Evolutionary conservation across 2,888 invertebrate genomes (phyloP).

Genomic region (Andrena bucephala): DNA sequence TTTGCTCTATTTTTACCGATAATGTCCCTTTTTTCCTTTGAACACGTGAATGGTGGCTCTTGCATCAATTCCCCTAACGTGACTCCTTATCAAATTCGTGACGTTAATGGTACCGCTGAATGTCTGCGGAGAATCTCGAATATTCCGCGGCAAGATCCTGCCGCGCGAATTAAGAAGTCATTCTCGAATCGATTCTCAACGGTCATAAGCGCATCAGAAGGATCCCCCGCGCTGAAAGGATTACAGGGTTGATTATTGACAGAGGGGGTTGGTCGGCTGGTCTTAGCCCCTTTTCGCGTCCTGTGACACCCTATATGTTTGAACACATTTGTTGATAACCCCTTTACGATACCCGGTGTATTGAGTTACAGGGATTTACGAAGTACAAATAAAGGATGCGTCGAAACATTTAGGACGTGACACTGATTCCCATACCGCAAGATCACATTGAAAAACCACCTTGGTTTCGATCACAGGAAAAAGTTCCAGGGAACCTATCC

Average conservation of each 20-base stretch:
- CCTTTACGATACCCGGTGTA: constrained; percentile 72
- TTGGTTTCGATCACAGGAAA: not conserved
- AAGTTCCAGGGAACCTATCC: not conserved
- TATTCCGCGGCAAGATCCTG: not conserved
- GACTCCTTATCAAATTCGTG: not conserved
- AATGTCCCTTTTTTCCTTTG: not conserved
- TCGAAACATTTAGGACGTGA: constrained; percentile 51
- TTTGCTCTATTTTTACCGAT: not conserved
- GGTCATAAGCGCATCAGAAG: constrained; percentile 78
- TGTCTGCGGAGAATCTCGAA: not conserved
- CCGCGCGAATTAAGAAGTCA: constrained; percentile 78
- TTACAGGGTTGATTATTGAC: constrained; percentile 80
- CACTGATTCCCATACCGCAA: constrained; percentile 48
- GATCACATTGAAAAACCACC: constrained; percentile 5
- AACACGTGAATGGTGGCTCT: not conserved
- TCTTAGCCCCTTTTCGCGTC: constrained; percentile 63
- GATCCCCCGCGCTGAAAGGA: constrained; percentile 79
- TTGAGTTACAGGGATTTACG: constrained; percentile 75
- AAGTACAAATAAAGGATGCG: constrained; percentile 68
- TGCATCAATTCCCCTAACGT: not conserved
- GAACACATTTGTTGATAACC: constrained; percentile 84
- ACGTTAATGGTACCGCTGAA: not conserved
- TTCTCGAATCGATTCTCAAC: constrained; percentile 81
- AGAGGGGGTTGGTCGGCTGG: constrained; percentile 71
- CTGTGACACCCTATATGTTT: constrained; percentile 84